Evolutionary conservation across 2,113 vertebrate genomes (phyloP).

Genomic region (Gila orcuttii): DNA sequence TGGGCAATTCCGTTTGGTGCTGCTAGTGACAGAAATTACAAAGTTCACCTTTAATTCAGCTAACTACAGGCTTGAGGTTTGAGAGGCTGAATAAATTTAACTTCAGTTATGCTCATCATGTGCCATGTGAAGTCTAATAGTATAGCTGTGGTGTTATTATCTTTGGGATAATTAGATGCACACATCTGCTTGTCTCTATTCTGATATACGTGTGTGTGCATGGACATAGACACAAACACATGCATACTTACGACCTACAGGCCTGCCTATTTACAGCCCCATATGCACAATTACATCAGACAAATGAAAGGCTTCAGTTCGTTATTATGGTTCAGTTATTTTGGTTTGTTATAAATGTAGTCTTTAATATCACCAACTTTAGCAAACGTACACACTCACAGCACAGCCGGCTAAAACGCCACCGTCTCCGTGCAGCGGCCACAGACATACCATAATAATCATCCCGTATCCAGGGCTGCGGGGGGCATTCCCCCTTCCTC

Average conservation of each 20-base stretch:
- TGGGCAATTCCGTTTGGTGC: background rate
- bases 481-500: conserved; percentile 64
- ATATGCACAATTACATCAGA: conserved; percentile 45
- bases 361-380: conserved; percentile 48
- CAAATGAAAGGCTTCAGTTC: conserved; percentile 50
- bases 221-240: conserved; percentile 14
- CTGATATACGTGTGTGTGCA: background rate
- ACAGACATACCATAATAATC: conserved; percentile 51
- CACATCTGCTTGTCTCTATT: background rate
- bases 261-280: conserved; percentile 24
- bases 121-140: conserved; percentile 3
- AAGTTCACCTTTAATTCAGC: background rate
- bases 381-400: conserved; percentile 2
- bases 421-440: conserved; percentile 22
- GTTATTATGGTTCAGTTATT: conserved; percentile 10
- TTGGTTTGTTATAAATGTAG: conserved; percentile 38
- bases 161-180: conserved; percentile 22
- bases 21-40: background rate
- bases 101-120: conserved; percentile 2
- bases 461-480: conserved; percentile 25
- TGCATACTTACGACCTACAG: conserved; percentile 28
- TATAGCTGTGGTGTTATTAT: conserved; percentile 10
- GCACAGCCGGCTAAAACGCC: background rate
- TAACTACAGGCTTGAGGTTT: background rate
- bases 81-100: conserved; percentile 3